Evolutionary conservation across 2,888 invertebrate genomes (phyloP).

Genomic region (Ariolimax columbianus): DNA sequence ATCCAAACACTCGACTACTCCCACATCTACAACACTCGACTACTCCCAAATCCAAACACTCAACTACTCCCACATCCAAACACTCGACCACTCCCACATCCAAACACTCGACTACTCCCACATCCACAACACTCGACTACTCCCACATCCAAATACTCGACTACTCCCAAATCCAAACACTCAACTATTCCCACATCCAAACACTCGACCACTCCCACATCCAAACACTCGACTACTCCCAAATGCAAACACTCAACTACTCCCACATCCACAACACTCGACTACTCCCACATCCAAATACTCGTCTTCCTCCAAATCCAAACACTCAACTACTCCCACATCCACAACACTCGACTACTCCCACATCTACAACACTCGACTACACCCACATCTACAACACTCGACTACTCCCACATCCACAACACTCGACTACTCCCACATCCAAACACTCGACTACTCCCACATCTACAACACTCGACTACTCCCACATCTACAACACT

Average conservation of each 20-base stretch:
- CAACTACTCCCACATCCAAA: no score
- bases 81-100: no score
- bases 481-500: not conserved
- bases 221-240: not conserved
- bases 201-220: not conserved
- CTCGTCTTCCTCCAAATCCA: not conserved
- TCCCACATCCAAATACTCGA: not conserved
- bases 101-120: not conserved
- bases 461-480: not conserved
- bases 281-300: not conserved
- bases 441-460: not conserved
- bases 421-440: no score
- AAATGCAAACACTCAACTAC: not conserved
- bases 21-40: no score
- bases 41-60: no score
- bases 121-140: not conserved
- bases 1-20: no score
- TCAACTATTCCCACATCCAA: not conserved
- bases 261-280: not conserved
- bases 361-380: no score
- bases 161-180: not conserved
- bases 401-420: no score
- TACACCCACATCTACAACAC: no score
- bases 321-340: no score
- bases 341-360: no score